Evolutionary conservation across 1,140 invertebrate species (phyloP).

Genomic region (Calliopsis andreniformis): DNA sequence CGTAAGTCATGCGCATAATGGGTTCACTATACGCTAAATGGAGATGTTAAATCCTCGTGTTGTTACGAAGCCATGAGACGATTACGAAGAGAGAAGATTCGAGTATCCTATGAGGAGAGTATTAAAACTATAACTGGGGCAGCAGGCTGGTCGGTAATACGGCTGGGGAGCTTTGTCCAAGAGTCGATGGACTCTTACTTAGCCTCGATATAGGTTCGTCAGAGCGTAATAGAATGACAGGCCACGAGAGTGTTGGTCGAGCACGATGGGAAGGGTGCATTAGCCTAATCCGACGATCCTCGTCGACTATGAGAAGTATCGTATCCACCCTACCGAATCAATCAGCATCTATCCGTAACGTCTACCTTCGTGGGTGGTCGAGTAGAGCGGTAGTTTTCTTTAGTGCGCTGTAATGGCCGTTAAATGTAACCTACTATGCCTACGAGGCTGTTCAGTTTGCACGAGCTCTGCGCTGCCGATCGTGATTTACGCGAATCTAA

Average conservation of each 20-base stretch:
- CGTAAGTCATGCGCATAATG: not conserved
- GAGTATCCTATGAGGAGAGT: conserved; percentile 14
- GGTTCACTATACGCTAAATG: too few species aligned
- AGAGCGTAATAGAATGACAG: conserved; percentile 54
- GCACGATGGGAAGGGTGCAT: conserved; percentile 60
- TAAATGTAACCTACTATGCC: conserved; percentile 38
- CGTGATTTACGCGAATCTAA: conserved; percentile 18
- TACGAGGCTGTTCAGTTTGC: conserved; percentile 31
- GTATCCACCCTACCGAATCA: conserved; percentile 74
- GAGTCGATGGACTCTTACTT: conserved; percentile 68
- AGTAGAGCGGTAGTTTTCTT: conserved; percentile 50
- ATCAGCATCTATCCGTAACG: conserved; percentile 74
- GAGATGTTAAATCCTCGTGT: not conserved
- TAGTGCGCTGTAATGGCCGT: conserved; percentile 28
- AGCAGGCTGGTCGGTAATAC: conserved; percentile 49
- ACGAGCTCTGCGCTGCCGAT: not conserved
- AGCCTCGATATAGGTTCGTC: conserved; percentile 57
- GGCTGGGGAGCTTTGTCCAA: conserved; percentile 55
- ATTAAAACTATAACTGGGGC: conserved; percentile 54
- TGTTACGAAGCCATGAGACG: not conserved
- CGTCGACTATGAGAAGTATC: conserved; percentile 73
- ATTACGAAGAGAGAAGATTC: not conserved
- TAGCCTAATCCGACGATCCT: conserved; percentile 67
- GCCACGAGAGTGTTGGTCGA: conserved; percentile 39
- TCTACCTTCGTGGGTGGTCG: conserved; percentile 66